Evolutionary conservation across 2,888 invertebrate species (phyloP).

Genomic region (Mesorhabditis belari): DNA sequence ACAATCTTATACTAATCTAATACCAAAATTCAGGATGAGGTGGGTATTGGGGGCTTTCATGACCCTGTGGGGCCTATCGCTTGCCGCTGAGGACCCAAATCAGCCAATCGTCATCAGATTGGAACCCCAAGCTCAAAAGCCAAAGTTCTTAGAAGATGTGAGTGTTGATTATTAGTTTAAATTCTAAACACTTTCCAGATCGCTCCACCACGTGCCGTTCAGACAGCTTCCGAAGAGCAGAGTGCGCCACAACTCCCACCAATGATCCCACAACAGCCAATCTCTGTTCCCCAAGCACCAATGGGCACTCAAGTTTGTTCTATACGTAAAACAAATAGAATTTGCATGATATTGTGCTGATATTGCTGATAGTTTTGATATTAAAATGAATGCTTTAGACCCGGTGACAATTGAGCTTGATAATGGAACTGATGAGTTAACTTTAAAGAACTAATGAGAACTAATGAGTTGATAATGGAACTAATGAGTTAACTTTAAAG

Average conservation of each 20-base stretch:
- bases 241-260: slow-evolving; percentile 13
- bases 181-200: slow-evolving; percentile 8
- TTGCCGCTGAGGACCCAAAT: slow-evolving; percentile 20
- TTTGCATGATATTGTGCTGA: not conserved
- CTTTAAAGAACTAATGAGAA: too few relatives aligned
- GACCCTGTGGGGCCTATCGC: slow-evolving; percentile 10
- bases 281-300: slow-evolving; percentile 24
- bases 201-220: slow-evolving; percentile 38
- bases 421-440: too few relatives aligned
- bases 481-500: too few relatives aligned
- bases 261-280: slow-evolving; percentile 12
- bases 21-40: too few relatives aligned
- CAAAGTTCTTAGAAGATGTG: slow-evolving; percentile 24
- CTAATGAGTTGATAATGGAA: too few relatives aligned
- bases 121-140: slow-evolving; percentile 18
- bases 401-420: too few relatives aligned
- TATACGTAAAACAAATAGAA: not conserved
- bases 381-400: too few relatives aligned
- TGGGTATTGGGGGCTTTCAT: not conserved
- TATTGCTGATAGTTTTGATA: not conserved
- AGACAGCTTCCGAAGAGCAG: slow-evolving; percentile 15
- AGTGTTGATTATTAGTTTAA: not conserved
- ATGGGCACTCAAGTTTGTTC: not conserved
- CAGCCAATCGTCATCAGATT: slow-evolving; percentile 30
- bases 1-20: too few relatives aligned